Percentiles rank a stretch among this genome's conserved stretches.
Conservation (phyloP, 2,797 vertebrate species). For the Hippopotamyrus pictus region DNA sequence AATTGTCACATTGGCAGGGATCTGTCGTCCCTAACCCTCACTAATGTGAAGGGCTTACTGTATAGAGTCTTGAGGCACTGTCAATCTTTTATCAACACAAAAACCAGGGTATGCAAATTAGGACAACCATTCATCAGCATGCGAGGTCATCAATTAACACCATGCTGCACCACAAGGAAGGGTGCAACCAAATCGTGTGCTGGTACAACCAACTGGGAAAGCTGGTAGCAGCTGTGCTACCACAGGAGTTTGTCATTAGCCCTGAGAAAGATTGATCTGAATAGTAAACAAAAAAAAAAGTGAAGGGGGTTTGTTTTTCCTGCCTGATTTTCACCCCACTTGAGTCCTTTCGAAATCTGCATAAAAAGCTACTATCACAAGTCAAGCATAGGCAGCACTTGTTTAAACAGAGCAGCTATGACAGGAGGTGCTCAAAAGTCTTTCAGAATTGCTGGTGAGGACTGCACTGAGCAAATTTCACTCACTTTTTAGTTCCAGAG, state of each 20-base stretch:
- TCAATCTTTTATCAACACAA: neutral
- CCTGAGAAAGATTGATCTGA: neutral
- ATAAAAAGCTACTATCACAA: neutral
- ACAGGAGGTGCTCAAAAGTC: neutral
- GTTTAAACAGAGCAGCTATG: neutral
- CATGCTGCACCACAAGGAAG: neutral
- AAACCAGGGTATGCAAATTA: neutral
- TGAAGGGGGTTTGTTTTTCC: neutral
- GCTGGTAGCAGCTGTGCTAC: neutral
- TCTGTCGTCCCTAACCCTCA: neutral
- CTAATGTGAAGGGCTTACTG: neutral
- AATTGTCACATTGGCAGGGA: neutral
- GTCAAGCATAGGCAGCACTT: neutral
- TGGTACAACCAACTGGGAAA: neutral
- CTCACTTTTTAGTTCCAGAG: neutral
- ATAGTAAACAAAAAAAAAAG: neutral
- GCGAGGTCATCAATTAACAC: neutral
- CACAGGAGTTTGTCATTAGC: neutral
- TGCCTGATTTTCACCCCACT: neutral
- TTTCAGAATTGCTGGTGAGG: neutral
- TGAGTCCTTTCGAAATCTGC: neutral
- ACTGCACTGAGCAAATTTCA: neutral
- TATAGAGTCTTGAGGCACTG: neutral
- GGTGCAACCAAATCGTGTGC: neutral
- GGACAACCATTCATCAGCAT: neutral